phyloP scores from a whole-genome alignment of 2,797 vertebrate genomes.

The Smutsia gigantea region DNA sequence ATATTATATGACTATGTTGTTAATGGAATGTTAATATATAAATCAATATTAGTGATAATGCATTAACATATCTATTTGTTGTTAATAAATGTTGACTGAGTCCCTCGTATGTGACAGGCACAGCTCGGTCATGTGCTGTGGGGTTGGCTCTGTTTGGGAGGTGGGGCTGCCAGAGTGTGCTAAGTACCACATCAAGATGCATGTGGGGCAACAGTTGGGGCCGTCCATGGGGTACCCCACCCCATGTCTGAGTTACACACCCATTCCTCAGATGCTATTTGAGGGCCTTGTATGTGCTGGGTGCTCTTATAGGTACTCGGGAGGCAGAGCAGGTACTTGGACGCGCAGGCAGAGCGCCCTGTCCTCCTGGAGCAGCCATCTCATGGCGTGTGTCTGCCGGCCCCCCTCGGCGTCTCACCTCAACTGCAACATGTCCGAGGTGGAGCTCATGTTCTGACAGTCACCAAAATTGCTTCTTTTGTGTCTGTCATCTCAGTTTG shows the following conservation, averaged over 20 bases:
- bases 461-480: background rate
- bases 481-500: background rate
- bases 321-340: background rate
- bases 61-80: background rate
- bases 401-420: background rate
- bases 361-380: background rate
- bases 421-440: fast-evolving
- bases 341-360: background rate
- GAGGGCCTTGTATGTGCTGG: background rate
- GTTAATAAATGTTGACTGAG: background rate
- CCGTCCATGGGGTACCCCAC: background rate
- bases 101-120: background rate
- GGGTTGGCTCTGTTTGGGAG: background rate
- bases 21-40: background rate
- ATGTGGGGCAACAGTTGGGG: background rate
- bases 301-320: background rate
- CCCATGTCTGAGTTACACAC: background rate
- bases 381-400: fast-evolving
- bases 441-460: background rate
- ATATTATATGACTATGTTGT: background rate
- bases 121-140: background rate
- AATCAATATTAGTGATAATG: background rate
- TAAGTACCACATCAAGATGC: background rate
- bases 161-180: background rate
- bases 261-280: background rate